Conservation (phyloP, 2,797 vertebrate species). For the Cyprinodon diabolis region DNA sequence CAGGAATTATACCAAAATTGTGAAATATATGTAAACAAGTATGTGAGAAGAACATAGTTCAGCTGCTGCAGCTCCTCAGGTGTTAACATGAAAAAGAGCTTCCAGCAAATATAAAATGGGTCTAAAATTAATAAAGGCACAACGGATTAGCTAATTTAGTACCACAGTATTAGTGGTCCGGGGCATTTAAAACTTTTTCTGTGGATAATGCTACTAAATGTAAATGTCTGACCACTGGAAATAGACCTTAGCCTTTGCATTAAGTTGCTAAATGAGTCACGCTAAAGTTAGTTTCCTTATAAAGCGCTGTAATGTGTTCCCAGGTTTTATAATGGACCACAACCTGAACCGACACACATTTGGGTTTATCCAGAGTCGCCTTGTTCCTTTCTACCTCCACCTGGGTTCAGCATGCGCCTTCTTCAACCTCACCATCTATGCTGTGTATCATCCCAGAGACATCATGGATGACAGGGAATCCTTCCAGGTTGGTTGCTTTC, state of each 20-base stretch:
- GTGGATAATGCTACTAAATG: background rate
- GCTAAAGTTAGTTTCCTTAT: background rate
- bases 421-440: constrained; percentile 84
- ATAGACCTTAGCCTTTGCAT: background rate
- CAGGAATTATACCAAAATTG: too few species aligned
- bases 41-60: background rate
- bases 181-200: background rate
- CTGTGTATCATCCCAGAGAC: constrained; percentile 82
- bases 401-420: constrained; percentile 84
- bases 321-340: constrained; percentile 86
- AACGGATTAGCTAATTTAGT: too few species aligned
- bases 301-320: background rate
- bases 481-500: constrained; percentile 72
- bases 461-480: constrained; percentile 76
- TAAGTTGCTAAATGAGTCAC: background rate
- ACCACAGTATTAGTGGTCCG: too few species aligned
- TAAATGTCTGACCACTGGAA: background rate
- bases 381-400: constrained; percentile 88
- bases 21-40: background rate
- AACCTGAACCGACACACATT: constrained; percentile 84
- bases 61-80: background rate
- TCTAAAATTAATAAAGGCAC: too few species aligned
- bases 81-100: too few species aligned
- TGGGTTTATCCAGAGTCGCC: constrained; percentile 83
- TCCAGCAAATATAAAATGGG: too few species aligned